A percentile compares a stretch with the other conserved stretches of the same genome.
Conservation (phyloP, 2,113 vertebrate genomes). For the Anoura caudifer region DNA sequence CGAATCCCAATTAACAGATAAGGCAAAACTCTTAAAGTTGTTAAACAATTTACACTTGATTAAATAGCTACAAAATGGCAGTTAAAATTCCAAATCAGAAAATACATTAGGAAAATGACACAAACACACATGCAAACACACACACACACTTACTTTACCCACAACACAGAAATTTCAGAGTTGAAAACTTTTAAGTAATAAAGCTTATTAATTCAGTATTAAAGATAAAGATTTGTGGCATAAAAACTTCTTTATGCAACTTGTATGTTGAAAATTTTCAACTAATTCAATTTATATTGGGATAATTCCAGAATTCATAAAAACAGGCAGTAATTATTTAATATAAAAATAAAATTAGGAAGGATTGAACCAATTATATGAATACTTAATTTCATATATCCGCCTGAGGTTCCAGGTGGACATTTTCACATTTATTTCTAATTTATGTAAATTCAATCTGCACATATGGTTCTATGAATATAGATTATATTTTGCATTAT, state of each 20-base stretch:
- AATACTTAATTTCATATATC: neutral
- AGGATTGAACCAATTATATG: neutral
- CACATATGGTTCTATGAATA: neutral
- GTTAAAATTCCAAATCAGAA: slow-evolving; percentile 42
- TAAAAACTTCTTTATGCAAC: neutral
- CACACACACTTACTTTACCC: neutral
- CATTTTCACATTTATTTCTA: neutral
- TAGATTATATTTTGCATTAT: neutral
- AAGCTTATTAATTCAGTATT: neutral
- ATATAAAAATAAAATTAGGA: neutral
- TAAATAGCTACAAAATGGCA: slow-evolving; percentile 57
- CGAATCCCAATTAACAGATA: slow-evolving; percentile 50
- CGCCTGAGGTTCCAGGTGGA: neutral
- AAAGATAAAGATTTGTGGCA: neutral
- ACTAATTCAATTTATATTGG: neutral
- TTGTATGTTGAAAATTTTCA: neutral
- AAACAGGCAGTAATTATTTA: neutral
- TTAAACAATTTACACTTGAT: slow-evolving; percentile 64
- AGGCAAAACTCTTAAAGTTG: slow-evolving; percentile 2
- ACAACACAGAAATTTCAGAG: slow-evolving; percentile 4
- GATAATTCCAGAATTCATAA: neutral
- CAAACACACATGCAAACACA: neutral
- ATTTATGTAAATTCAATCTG: slow-evolving; percentile 25
- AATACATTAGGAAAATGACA: slow-evolving; percentile 28
- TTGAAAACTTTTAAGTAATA: neutral